These are phyloP conservation scores for Corythucha ciliata DNA, from an alignment of 2,888 invertebrate genomes.

Conservation along the genomic window DNA sequence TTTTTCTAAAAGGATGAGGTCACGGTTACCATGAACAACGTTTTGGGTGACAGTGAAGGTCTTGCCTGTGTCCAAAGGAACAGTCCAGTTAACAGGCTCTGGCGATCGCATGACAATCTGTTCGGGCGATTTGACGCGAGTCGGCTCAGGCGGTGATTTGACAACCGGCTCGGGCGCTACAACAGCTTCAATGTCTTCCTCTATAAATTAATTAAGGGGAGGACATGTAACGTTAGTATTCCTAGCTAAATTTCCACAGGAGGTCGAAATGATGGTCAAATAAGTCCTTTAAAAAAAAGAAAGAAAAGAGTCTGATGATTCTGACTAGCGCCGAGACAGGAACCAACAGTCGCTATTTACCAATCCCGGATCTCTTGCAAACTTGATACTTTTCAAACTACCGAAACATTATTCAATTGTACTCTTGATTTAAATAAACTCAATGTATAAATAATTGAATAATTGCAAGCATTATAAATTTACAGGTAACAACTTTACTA, in stretches of 20 bases:
- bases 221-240: neutral
- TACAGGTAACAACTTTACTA: too few relatives aligned
- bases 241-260: neutral
- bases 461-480: too few relatives aligned
- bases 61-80: constrained; percentile 85
- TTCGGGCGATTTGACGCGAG: constrained; percentile 85
- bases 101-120: constrained; percentile 87
- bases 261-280: neutral
- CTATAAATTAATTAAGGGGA: constrained; percentile 10
- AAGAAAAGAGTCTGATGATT: too few relatives aligned
- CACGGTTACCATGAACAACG: constrained; percentile 63
- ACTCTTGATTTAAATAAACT: too few relatives aligned
- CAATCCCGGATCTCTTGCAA: too few relatives aligned
- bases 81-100: constrained; percentile 92
- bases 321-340: too few relatives aligned
- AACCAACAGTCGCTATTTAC: too few relatives aligned
- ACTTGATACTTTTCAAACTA: too few relatives aligned
- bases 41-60: constrained; percentile 89
- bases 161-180: constrained; percentile 59
- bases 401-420: too few relatives aligned
- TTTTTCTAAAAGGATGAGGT: too few relatives aligned
- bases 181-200: constrained; percentile 30
- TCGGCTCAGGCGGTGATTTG: constrained; percentile 87
- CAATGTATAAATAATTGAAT: too few relatives aligned
- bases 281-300: neutral